These are phyloP conservation scores for Hydrotaea cyrtoneurina DNA, from an alignment of 2,888 invertebrate genomes.

Conservation along the genomic window DNA sequence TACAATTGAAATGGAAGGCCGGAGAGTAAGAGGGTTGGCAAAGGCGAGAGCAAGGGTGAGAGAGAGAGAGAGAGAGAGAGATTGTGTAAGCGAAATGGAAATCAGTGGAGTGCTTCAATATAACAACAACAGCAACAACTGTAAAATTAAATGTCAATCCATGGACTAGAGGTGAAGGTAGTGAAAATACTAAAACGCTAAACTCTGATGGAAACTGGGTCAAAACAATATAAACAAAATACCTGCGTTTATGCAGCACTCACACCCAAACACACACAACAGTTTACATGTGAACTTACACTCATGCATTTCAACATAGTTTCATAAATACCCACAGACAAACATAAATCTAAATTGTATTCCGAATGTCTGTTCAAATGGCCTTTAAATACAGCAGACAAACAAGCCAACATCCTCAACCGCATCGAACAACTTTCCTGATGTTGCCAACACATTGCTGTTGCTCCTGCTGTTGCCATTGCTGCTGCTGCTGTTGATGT, in stretches of 20 bases:
- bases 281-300: neutral
- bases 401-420: neutral
- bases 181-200: slow-evolving; percentile 9
- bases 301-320: neutral
- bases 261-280: neutral
- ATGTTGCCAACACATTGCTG: slow-evolving; percentile 30
- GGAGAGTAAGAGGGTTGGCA: neutral
- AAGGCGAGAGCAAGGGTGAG: neutral
- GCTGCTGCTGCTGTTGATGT: neutral
- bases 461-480: neutral
- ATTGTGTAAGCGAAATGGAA: no score
- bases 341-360: slow-evolving; percentile 19
- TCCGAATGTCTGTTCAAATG: slow-evolving; percentile 12
- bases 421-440: neutral
- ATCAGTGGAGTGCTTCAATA: neutral
- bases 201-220: slow-evolving; percentile 51
- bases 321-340: slow-evolving; percentile 9
- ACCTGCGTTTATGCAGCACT: slow-evolving; percentile 1
- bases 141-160: slow-evolving; percentile 61
- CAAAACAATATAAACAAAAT: slow-evolving; percentile 60
- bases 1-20: neutral
- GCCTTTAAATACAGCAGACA: slow-evolving; percentile 7
- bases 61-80: neutral
- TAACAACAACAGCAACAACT: neutral
- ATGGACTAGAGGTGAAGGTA: neutral